Evolutionary conservation across 2,888 invertebrate genomes (phyloP).

Genomic region (Leptinotarsa haldemani): DNA sequence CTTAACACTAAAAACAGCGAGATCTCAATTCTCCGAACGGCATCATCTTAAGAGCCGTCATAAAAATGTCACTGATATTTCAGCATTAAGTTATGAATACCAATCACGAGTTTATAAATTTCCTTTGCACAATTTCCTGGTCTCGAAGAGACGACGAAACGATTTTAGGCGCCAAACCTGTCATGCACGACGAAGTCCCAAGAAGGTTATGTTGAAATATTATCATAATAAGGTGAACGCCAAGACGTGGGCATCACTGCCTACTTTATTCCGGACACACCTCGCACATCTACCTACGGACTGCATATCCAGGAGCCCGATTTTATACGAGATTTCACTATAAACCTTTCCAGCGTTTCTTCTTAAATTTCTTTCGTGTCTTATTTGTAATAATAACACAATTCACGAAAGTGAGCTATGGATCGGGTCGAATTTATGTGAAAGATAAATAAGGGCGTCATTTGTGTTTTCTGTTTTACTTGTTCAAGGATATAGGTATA

Average conservation of each 20-base stretch:
- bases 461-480: constrained; percentile 5
- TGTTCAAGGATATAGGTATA: constrained; percentile 13
- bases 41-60: too few species aligned
- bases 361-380: constrained; percentile 11
- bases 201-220: constrained; percentile 15
- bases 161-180: constrained; percentile 18
- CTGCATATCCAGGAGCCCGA: constrained; percentile 19
- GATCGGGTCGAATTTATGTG: not conserved
- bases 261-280: constrained; percentile 19
- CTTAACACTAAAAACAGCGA: too few species aligned
- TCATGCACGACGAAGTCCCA: constrained; percentile 3
- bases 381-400: constrained; percentile 4
- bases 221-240: constrained; percentile 19
- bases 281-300: constrained; percentile 16
- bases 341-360: constrained; percentile 18
- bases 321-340: constrained; percentile 19
- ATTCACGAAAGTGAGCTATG: constrained; percentile 17
- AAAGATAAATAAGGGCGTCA: constrained; percentile 12
- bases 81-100: too few species aligned
- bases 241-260: constrained; percentile 10
- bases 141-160: not conserved
- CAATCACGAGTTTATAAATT: not conserved
- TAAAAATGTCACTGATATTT: too few species aligned
- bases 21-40: too few species aligned
- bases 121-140: not conserved